Evolutionary conservation across 2,888 invertebrate genomes (phyloP).

Genomic region (Mantis religiosa): DNA sequence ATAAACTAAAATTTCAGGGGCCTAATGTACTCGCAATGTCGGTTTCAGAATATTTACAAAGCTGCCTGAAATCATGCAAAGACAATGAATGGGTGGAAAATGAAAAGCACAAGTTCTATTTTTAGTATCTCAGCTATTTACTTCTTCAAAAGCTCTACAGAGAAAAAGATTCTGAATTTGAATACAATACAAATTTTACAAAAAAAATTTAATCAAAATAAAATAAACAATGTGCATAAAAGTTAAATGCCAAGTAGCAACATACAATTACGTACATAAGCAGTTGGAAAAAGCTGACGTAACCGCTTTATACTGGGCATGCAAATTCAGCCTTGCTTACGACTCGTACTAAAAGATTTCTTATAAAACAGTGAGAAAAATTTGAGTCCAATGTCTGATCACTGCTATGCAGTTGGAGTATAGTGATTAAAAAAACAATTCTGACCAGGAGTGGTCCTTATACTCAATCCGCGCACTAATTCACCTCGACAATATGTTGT

Average conservation of each 20-base stretch:
- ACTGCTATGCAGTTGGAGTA: conserved; percentile 11
- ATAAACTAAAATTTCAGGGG: conserved; percentile 16
- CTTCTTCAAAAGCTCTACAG: conserved; percentile 34
- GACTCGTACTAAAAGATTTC: conserved; percentile 10
- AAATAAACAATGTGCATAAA: conserved; percentile 31
- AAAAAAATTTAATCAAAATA: conserved; percentile 27
- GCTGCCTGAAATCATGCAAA: conserved; percentile 35
- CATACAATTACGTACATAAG: conserved; percentile 32
- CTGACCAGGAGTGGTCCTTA: not conserved
- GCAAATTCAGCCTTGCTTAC: conserved; percentile 26
- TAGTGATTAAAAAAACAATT: not conserved
- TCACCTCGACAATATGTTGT: not conserved
- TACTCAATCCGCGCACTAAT: not conserved
- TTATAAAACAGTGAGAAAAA: conserved; percentile 12
- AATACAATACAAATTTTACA: conserved; percentile 33
- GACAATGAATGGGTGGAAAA: conserved; percentile 29
- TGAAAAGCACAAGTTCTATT: conserved; percentile 32
- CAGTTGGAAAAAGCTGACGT: conserved; percentile 22
- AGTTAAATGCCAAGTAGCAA: conserved; percentile 31
- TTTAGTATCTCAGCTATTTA: conserved; percentile 33
- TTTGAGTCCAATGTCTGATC: conserved; percentile 6
- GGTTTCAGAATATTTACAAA: conserved; percentile 29
- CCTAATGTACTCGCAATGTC: conserved; percentile 32
- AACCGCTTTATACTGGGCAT: conserved; percentile 25
- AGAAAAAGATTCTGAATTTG: conserved; percentile 31